phyloP scores from a whole-genome alignment of 1,140 invertebrate species.

The Ceratosolen fusciceps region DNA sequence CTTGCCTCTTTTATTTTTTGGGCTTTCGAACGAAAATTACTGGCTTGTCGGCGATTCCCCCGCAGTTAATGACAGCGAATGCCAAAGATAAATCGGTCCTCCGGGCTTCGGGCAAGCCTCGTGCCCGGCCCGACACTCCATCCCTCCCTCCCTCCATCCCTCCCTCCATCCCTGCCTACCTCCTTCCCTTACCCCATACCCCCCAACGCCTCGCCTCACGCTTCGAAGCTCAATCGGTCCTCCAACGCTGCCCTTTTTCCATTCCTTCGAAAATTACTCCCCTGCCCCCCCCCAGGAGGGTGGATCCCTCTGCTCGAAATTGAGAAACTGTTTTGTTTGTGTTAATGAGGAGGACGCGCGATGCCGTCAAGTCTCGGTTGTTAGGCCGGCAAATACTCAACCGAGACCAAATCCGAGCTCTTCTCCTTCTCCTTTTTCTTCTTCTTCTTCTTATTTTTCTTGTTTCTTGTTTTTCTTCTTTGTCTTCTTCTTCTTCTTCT shows the following conservation, averaged over 20 bases:
- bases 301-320: constrained; percentile 13
- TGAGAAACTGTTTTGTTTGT: constrained; percentile 46
- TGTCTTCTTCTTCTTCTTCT: too few species aligned
- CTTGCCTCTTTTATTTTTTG: not conserved
- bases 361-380: constrained; percentile 12
- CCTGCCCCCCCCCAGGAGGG: constrained; percentile 30
- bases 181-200: not conserved
- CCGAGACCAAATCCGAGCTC: not conserved
- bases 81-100: constrained; percentile 49
- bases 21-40: constrained; percentile 34
- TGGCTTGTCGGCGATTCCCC: constrained; percentile 34
- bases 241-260: constrained; percentile 3
- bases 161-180: not conserved
- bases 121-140: not conserved
- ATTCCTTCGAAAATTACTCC: constrained; percentile 43
- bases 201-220: not conserved
- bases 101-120: constrained; percentile 32
- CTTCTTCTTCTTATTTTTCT: too few species aligned
- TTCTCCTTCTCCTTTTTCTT: too few species aligned
- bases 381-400: constrained; percentile 27
- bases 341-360: constrained; percentile 38
- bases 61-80: constrained; percentile 45
- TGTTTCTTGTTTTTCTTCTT: too few species aligned
- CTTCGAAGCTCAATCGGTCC: not conserved
- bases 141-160: not conserved